Evolutionary conservation across 64 coral and sea anemone genomes (phyloP).

Genomic region (Acropora tenuis): DNA sequence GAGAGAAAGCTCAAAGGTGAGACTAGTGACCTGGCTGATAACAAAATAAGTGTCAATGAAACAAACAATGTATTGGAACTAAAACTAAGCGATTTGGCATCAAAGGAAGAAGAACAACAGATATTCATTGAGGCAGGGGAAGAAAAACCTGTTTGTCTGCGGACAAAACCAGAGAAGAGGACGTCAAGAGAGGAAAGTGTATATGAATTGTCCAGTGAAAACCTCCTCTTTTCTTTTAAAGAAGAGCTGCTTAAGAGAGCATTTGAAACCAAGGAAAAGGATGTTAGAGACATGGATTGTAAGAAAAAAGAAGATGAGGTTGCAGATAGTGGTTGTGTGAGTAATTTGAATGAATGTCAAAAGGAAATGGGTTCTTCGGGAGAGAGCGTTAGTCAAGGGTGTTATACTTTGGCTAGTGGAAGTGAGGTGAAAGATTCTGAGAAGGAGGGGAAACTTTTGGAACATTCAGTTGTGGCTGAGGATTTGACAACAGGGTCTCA

Average conservation of each 20-base stretch:
- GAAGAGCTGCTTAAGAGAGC: conserved; percentile 38
- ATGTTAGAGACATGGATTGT: not conserved
- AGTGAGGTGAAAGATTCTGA: not conserved
- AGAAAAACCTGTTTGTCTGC: not conserved
- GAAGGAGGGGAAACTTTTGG: not conserved
- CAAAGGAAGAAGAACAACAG: not conserved
- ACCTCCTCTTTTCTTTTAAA: conserved; percentile 41
- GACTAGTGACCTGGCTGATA: not conserved
- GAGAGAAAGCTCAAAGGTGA: not conserved
- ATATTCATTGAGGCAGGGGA: not conserved
- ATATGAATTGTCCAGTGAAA: not conserved
- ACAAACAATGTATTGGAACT: not conserved
- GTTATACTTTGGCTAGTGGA: not conserved
- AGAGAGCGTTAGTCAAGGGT: too few species aligned
- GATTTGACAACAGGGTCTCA: conserved; percentile 16
- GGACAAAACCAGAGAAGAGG: not conserved
- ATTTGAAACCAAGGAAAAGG: not conserved
- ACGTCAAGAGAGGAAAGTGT: conserved; percentile 1
- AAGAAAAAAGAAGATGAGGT: not conserved
- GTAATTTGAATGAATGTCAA: not conserved
- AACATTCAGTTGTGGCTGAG: not conserved
- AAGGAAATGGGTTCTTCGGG: not conserved
- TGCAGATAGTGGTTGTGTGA: not conserved
- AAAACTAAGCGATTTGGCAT: not conserved
- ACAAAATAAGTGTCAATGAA: not conserved